Evolutionary conservation across 2,113 vertebrate species (phyloP).

Genomic region (Romanogobio albipinnatus): DNA sequence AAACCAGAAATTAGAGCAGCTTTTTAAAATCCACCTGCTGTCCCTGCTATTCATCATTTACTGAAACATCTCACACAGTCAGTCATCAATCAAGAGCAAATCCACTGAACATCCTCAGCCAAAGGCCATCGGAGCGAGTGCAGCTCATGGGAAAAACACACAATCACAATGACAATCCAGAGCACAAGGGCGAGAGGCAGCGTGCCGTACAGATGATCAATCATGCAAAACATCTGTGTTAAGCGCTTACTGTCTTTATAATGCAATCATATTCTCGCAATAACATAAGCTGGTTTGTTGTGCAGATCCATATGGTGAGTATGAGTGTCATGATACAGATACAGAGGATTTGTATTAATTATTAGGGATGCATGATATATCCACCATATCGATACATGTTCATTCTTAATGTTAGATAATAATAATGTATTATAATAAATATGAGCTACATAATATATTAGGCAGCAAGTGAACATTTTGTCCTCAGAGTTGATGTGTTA

Average conservation of each 20-base stretch:
- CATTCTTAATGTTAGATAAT: no score
- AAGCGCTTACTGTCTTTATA: neutral
- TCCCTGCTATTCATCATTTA: neutral
- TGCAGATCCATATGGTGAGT: no score
- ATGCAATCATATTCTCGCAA: neutral
- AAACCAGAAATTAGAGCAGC: neutral
- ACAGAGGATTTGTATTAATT: neutral
- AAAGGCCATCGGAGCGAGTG: neutral
- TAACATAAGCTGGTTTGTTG: neutral
- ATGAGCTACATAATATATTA: no score
- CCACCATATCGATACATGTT: no score
- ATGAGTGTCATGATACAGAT: neutral
- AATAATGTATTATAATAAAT: no score
- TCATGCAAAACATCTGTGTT: neutral
- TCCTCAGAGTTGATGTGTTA: no score
- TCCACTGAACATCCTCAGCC: neutral
- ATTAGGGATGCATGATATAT: neutral
- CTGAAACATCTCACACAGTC: neutral
- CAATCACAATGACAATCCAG: neutral
- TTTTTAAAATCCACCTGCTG: neutral
- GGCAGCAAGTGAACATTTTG: no score
- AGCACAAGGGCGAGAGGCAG: neutral
- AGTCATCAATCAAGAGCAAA: neutral
- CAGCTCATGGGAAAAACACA: neutral
- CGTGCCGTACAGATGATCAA: no score